These are phyloP conservation scores for Cantharis flavilabris DNA, from an alignment of 2,888 invertebrate species.

Conservation along the genomic window DNA sequence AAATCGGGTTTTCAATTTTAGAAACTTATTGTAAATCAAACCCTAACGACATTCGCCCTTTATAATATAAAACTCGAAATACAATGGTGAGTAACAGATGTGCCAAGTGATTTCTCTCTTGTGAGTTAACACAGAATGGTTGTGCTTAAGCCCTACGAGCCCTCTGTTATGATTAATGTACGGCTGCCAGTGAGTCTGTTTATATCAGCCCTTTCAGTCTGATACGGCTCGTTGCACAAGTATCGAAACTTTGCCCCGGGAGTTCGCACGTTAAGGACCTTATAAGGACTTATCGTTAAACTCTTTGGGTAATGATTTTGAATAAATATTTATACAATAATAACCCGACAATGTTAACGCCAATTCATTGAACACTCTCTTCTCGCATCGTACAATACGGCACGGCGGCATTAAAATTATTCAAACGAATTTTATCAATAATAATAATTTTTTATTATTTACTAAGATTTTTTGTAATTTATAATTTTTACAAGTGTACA, in stretches of 20 bases:
- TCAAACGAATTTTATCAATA: not conserved
- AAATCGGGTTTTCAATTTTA: conserved; percentile 10
- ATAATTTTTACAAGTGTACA: conserved; percentile 44
- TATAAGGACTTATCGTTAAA: conserved; percentile 5
- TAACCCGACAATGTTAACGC: not conserved
- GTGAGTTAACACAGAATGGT: conserved; percentile 45
- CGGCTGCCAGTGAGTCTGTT: conserved; percentile 50
- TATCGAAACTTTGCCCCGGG: conserved; percentile 56
- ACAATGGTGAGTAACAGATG: conserved; percentile 42
- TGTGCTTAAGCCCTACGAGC: conserved; percentile 47
- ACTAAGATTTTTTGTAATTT: conserved; percentile 12
- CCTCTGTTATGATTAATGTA: conserved; percentile 54
- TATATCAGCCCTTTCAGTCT: conserved; percentile 51
- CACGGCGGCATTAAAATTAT: not conserved
- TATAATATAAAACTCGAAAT: conserved; percentile 33
- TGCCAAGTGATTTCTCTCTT: conserved; percentile 39
- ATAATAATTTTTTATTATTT: conserved; percentile 18
- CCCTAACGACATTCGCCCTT: conserved; percentile 30
- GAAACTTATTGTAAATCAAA: conserved; percentile 26
- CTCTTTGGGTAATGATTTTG: conserved; percentile 4
- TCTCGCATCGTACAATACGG: not conserved
- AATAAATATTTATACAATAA: conserved; percentile 6
- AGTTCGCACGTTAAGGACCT: conserved; percentile 31
- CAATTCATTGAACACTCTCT: not conserved
- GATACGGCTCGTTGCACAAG: conserved; percentile 55